These are phyloP conservation scores for Serripes groenlandicus DNA, from an alignment of 2,888 invertebrate species.

Conservation along the genomic window DNA sequence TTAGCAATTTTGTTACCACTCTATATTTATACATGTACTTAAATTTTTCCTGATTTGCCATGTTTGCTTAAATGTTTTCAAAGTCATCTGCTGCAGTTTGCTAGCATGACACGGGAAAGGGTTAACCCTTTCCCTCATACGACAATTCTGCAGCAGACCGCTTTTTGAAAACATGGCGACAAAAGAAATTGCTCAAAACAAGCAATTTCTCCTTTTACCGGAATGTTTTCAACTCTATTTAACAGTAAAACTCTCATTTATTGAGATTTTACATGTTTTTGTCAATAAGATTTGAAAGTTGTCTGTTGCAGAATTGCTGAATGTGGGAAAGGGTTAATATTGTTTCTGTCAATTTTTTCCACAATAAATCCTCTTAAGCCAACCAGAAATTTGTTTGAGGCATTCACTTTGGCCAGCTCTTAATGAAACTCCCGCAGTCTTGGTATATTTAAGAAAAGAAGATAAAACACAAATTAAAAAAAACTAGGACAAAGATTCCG, in stretches of 20 bases:
- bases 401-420: background rate
- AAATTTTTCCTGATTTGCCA: background rate
- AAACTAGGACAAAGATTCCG: background rate
- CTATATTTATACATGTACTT: background rate
- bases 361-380: background rate
- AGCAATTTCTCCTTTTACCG: background rate
- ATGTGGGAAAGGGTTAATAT: background rate
- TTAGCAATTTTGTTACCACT: background rate
- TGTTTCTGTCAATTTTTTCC: background rate
- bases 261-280: background rate
- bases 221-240: background rate
- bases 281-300: background rate
- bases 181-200: background rate
- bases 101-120: background rate
- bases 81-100: background rate
- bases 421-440: no score
- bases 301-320: background rate
- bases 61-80: background rate
- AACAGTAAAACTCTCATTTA: background rate
- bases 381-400: background rate
- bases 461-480: background rate
- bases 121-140: background rate
- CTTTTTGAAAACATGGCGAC: background rate
- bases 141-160: background rate
- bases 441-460: no score